Base-by-base conservation (phyloP, 2,113 vertebrate genomes). In the Pantherophis guttatus region DNA sequence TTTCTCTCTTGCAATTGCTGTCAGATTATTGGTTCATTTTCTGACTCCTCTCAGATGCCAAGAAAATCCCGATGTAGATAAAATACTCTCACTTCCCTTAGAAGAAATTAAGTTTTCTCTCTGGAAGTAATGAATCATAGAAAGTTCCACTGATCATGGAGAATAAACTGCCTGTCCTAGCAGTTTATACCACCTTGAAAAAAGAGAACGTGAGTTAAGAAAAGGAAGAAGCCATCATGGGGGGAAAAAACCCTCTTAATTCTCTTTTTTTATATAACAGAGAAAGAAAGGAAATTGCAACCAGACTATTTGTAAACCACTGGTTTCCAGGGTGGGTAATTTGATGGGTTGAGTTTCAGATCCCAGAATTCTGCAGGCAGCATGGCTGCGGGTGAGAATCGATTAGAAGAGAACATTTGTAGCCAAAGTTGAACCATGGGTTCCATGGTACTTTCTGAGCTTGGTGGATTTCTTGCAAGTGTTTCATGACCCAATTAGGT, bases 101-200 rank as follows among this genome's bases (percentile, higher is more conserved):
- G 92, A 92, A 94, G 94, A 94, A 94, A 96, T 91, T 44, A 75
- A 7, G 6, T 94, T 97, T 96, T 86, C 92, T 93, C 94, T 5
- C 7, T 92, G 90, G 91, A 94, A 93, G 91, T 7, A 90, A 95
- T 93, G 94, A 94, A 53, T 91, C 91, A 96, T 95, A 93, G 86
- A 0, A 0, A 8, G 55, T 91, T 92, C 87, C 91, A 70, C 81
- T 95, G 29, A 88, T 57, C 58, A 86, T 91, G 88, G 94, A 96
- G 95, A 97, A 93, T 92, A 91, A 95, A 93, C 93, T 39, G 87
- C n/a, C 91, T 93, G 89, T 21, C 55, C 53, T 88, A 94, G 94
- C 55, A 96, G 94, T 90, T 88, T 95, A 52, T 53, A 39, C 85
- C 93, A 91, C 89, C 94, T 75, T 93, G 91, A 87, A 81, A 44